Evolutionary conservation across 2,797 vertebrate species (phyloP).

Genomic region (Bryconaethiops microstoma): DNA sequence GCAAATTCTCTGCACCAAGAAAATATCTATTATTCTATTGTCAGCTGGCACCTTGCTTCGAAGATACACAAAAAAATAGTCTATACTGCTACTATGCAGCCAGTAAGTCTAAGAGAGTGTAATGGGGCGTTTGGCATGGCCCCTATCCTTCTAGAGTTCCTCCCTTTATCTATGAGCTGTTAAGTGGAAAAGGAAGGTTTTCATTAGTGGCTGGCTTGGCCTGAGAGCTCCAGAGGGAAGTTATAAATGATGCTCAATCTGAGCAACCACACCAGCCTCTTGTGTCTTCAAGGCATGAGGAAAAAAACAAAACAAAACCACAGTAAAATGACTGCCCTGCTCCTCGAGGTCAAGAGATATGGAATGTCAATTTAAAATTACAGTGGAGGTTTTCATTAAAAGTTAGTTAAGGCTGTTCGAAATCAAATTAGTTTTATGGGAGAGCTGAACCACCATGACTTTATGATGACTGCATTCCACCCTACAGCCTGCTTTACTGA

Average conservation of each 20-base stretch:
- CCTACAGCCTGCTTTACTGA: background rate
- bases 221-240: constrained; percentile 50
- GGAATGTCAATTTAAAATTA: constrained; percentile 28
- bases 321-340: constrained; percentile 45
- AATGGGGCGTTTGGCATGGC: constrained; percentile 44
- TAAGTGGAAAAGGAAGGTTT: constrained; percentile 63
- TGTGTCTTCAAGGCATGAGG: constrained; percentile 23
- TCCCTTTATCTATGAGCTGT: constrained; percentile 58
- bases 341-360: constrained; percentile 37
- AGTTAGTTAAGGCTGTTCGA: constrained; percentile 31
- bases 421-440: constrained; percentile 20
- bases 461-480: background rate
- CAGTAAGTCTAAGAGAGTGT: constrained; percentile 37
- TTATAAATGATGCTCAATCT: constrained; percentile 52
- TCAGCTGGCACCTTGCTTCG: constrained; percentile 20
- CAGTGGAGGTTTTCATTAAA: constrained; percentile 36
- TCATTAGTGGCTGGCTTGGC: constrained; percentile 56
- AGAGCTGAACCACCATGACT: constrained; percentile 5
- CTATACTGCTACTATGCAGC: constrained; percentile 27
- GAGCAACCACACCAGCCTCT: constrained; percentile 39
- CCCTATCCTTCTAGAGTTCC: constrained; percentile 47
- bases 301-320: constrained; percentile 30
- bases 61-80: constrained; percentile 25
- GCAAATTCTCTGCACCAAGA: background rate
- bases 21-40: constrained; percentile 8